Percentiles rank a stretch among this genome's conserved stretches.
phyloP scores from a whole-genome alignment of 2,888 invertebrate species.

The Lasioglossum vierecki region DNA sequence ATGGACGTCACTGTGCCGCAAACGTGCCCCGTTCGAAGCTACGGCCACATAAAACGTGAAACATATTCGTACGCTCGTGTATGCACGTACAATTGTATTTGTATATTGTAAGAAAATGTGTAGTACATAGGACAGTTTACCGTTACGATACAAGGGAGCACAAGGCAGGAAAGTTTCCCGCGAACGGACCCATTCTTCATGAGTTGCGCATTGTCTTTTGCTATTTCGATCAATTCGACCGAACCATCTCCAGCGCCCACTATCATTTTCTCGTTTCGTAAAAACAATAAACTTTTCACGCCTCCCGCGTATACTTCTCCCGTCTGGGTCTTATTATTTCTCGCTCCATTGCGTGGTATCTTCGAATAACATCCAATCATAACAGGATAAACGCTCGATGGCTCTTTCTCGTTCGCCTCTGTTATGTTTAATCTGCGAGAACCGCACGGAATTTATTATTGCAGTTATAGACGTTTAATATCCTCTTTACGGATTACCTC shows the following conservation, averaged over 20 bases:
- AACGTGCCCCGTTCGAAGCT: slow-evolving; percentile 86
- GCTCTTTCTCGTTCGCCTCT: slow-evolving; percentile 73
- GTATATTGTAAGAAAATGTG: neutral
- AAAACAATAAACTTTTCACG: slow-evolving; percentile 87
- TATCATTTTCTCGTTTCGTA: slow-evolving; percentile 87
- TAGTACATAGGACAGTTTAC: slow-evolving; percentile 74
- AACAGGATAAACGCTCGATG: slow-evolving; percentile 81
- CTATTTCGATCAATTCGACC: slow-evolving; percentile 88
- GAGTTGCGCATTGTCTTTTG: slow-evolving; percentile 20
- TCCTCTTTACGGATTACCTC: slow-evolving; percentile 48
- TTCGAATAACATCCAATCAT: slow-evolving; percentile 89
- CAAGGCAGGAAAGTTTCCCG: slow-evolving; percentile 65
- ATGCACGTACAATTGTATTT: neutral
- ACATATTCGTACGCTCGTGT: neutral
- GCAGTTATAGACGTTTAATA: neutral
- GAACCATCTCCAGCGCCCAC: slow-evolving; percentile 95
- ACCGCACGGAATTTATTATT: neutral
- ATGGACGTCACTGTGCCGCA: slow-evolving; percentile 91
- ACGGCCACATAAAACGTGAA: slow-evolving; percentile 45
- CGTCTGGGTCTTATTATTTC: slow-evolving; percentile 84
- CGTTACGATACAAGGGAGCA: slow-evolving; percentile 82
- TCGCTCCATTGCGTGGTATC: slow-evolving; percentile 85
- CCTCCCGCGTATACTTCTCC: slow-evolving; percentile 88
- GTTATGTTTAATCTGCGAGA: slow-evolving; percentile 85
- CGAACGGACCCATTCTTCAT: slow-evolving; percentile 26